Percentiles rank a stretch among this genome's conserved stretches.
phyloP scores from a whole-genome alignment of 2,113 vertebrate species.

The Perognathus longimembris region DNA sequence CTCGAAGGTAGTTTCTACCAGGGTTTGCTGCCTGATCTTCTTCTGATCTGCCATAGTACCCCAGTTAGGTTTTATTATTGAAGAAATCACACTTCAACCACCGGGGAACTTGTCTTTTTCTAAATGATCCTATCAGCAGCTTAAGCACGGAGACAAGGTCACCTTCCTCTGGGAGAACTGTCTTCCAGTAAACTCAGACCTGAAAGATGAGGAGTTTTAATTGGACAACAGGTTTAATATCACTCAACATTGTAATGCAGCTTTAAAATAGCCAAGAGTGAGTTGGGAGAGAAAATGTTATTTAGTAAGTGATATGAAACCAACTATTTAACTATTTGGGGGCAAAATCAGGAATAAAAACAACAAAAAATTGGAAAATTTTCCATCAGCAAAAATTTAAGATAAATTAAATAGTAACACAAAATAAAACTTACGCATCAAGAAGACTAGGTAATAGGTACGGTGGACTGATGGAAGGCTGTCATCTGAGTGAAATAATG shows the following conservation, averaged over 20 bases:
- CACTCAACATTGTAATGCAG: not conserved
- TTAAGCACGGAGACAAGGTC: not conserved
- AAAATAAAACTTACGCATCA: not conserved
- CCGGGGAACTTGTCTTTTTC: slow-evolving; percentile 24
- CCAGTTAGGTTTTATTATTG: slow-evolving; percentile 41
- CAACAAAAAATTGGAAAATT: slow-evolving; percentile 23
- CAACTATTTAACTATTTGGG: not conserved
- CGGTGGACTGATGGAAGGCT: not conserved
- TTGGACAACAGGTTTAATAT: slow-evolving; percentile 24
- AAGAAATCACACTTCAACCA: slow-evolving; percentile 41
- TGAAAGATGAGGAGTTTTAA: slow-evolving; percentile 44
- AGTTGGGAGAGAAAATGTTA: not conserved
- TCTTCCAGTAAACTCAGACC: not conserved
- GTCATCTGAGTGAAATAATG: not conserved
- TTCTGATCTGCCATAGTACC: not conserved
- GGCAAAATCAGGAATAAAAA: slow-evolving; percentile 4
- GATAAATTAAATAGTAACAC: not conserved
- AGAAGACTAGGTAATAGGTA: not conserved
- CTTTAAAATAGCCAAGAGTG: slow-evolving; percentile 47
- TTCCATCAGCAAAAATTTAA: not conserved
- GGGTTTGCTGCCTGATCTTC: not conserved
- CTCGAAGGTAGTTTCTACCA: not conserved
- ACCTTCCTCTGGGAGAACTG: not conserved
- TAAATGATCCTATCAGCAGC: not conserved
- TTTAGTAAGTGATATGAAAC: not conserved